phyloP scores from a whole-genome alignment of 2,113 vertebrate genomes.

The Gallinago undulata region DNA sequence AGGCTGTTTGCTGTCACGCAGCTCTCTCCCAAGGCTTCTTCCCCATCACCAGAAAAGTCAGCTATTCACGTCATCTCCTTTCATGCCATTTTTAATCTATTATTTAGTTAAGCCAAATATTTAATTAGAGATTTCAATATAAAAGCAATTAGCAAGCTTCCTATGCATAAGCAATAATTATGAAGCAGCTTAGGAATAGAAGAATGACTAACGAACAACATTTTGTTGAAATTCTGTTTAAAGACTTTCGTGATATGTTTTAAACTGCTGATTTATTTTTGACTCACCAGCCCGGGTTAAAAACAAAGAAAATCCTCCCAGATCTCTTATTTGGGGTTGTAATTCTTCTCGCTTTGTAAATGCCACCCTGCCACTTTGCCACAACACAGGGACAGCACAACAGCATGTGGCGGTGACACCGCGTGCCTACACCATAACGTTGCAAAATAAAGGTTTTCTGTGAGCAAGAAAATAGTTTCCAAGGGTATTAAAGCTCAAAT shows the following conservation, averaged over 20 bases:
- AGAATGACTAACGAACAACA: constrained; percentile 30
- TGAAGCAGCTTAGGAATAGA: neutral
- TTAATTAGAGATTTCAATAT: constrained; percentile 42
- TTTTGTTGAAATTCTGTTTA: constrained; percentile 1
- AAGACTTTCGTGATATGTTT: neutral
- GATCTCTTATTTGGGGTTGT: neutral
- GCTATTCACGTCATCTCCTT: neutral
- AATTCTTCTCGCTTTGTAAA: neutral
- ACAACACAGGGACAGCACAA: neutral
- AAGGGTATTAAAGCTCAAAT: neutral
- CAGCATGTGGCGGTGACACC: neutral
- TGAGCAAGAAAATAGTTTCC: neutral
- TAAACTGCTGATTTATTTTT: constrained; percentile 6
- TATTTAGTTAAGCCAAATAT: constrained; percentile 42
- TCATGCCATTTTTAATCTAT: neutral
- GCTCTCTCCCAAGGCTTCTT: neutral
- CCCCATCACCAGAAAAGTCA: neutral
- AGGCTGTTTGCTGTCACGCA: neutral
- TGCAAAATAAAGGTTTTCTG: neutral
- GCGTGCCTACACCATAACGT: neutral
- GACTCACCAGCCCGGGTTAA: neutral
- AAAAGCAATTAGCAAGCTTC: constrained; percentile 55
- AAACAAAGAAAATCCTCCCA: neutral
- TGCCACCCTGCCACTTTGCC: neutral
- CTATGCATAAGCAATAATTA: constrained; percentile 22